Evolutionary conservation across 2,113 vertebrate genomes (phyloP), one percentile per base, ranked within the genome.

Genomic region (Junco hyemalis): DNA sequence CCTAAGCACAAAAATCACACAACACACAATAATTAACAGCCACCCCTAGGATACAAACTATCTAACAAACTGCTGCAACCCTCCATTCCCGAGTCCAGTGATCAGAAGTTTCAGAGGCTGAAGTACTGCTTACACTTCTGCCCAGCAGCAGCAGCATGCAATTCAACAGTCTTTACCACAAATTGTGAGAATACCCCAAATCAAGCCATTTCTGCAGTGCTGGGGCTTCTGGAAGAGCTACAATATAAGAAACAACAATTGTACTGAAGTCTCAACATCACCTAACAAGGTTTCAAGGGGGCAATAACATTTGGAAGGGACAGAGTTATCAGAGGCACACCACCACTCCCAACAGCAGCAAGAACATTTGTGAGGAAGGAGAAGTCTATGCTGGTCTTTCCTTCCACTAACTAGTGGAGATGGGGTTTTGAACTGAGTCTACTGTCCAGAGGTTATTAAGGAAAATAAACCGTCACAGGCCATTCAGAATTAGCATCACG

Each of bases 31-130:
- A 90, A 66, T 76, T 81, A 94, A 53, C 31, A 56, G 28, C 6
- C 29, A 35, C 13, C 42, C 40, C 48, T 7, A 78, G n/a, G 48
- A 74, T 65, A 92, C 53, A 65, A 83, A 63, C 68, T 59, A 24
- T 8, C 4, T 38, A 60, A 81, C 21, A 76, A 87, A 80, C 31
- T 65, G 38, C 38, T 77, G 42, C 57, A 76, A 47, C 3, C 22
- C 35, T 38, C 8, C 61, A 17, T 57, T 76, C 6, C 17, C 0
- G 0, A 89, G 12, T 9, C 18, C 23, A 45, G 25, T 1, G 5
- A 65, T 23, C 24, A 45, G 8, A 68, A 57, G 36, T 56, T 91
- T 65, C 64, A 91, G 64, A 23, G 51, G 35, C 54, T 54, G 9
- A 86, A 10, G 22, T 60, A n/a, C 56, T 21, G 38, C 76, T 53